A percentile compares a stretch with the other conserved stretches of the same genome.
These are phyloP conservation scores for Lophura nycthemera DNA, from an alignment of 2,113 vertebrate genomes.

Conservation along the genomic window DNA sequence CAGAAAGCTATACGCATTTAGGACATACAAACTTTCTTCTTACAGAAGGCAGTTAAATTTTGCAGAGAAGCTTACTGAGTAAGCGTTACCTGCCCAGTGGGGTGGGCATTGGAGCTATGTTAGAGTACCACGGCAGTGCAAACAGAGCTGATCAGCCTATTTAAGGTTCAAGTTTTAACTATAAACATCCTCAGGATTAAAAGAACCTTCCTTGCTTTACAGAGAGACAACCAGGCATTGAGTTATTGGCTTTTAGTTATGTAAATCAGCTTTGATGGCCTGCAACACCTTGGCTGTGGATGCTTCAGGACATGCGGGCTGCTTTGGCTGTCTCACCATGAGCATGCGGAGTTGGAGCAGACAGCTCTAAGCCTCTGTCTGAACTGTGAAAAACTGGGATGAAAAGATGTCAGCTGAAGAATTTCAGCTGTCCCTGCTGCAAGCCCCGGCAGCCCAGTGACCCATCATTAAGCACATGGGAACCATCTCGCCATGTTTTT, in stretches of 20 bases:
- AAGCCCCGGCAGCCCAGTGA: background rate
- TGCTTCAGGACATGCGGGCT: background rate
- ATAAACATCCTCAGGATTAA: background rate
- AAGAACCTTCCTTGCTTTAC: background rate
- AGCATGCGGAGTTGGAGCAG: background rate
- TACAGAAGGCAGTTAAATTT: background rate
- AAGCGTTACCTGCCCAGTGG: background rate
- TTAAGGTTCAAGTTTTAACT: background rate
- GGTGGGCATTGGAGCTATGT: background rate
- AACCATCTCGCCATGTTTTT: background rate
- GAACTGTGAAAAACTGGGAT: background rate
- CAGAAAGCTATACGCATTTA: background rate
- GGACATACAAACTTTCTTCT: background rate
- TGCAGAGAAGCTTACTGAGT: background rate
- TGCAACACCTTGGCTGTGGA: accelerated
- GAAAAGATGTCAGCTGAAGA: background rate
- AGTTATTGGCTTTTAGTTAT: background rate
- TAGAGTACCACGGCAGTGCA: background rate
- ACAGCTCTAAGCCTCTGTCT: background rate
- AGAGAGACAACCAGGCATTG: background rate
- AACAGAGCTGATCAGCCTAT: background rate
- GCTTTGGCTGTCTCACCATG: background rate
- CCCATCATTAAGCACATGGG: accelerated
- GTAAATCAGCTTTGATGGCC: background rate
- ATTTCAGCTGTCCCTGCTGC: background rate